These are phyloP conservation scores for Acrossocheilus wenchowensis DNA, from an alignment of 2,797 vertebrate genomes.

Conservation along the genomic window DNA sequence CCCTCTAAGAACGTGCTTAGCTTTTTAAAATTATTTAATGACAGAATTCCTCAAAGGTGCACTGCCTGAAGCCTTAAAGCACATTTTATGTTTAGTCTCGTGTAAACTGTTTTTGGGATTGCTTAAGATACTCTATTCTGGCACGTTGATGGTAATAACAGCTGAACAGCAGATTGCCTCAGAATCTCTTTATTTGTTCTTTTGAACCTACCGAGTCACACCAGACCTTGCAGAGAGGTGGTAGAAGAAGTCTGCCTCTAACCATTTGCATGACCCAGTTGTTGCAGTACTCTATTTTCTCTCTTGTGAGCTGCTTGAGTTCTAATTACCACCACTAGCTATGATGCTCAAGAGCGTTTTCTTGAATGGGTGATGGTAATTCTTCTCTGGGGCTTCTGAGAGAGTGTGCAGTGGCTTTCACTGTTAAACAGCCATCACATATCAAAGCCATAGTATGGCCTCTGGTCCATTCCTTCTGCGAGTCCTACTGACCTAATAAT, in stretches of 20 bases:
- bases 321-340: conserved; percentile 34
- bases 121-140: not conserved
- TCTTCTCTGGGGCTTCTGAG: not conserved
- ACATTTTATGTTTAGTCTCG: not conserved
- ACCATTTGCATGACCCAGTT: conserved; percentile 40
- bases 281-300: conserved; percentile 44
- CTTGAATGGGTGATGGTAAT: conserved; percentile 17
- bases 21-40: not conserved
- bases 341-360: conserved; percentile 27
- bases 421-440: conserved; percentile 19
- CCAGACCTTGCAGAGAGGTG: not conserved
- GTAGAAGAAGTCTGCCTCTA: conserved; percentile 6
- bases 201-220: not conserved
- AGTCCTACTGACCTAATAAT: conserved; percentile 56
- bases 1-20: not conserved
- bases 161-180: not conserved
- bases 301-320: conserved; percentile 19
- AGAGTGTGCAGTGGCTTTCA: not conserved
- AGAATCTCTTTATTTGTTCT: not conserved
- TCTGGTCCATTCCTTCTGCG: conserved; percentile 33
- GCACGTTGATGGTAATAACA: not conserved
- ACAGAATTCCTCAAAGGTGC: not conserved
- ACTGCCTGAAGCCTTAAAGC: not conserved
- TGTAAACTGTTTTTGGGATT: not conserved
- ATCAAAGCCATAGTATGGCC: conserved; percentile 35